phyloP scores from a whole-genome alignment of 2,113 vertebrate genomes.

The Petaurus breviceps region DNA sequence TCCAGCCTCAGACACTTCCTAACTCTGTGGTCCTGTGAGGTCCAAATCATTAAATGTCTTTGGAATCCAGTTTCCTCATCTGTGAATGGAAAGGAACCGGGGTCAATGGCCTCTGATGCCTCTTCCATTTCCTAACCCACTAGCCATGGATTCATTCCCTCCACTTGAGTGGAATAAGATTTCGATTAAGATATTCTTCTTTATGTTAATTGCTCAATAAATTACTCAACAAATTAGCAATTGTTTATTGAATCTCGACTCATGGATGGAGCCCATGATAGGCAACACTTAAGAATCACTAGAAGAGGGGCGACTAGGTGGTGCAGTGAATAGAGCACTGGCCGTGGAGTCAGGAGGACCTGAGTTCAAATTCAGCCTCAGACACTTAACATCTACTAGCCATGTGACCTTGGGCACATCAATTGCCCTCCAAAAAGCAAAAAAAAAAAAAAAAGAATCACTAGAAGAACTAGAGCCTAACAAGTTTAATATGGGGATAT shows the following conservation, averaged over 20 bases:
- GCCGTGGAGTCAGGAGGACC: too few relatives aligned
- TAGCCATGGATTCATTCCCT: not conserved
- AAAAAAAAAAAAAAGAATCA: too few relatives aligned
- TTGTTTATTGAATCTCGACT: not conserved
- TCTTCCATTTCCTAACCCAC: not conserved
- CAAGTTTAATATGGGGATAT: not conserved
- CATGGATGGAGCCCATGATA: accelerated
- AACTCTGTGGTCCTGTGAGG: not conserved
- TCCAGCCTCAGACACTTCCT: not conserved
- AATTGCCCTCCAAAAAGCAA: too few relatives aligned
- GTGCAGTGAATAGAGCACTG: too few relatives aligned
- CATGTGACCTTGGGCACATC: too few relatives aligned
- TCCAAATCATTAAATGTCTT: not conserved
- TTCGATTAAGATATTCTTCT: not conserved
- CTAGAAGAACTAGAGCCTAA: too few relatives aligned
- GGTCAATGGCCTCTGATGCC: accelerated
- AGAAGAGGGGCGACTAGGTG: too few relatives aligned
- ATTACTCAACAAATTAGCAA: not conserved
- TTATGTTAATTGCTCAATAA: not conserved
- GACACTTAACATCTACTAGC: too few relatives aligned
- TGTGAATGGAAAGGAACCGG: accelerated
- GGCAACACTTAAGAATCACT: not conserved
- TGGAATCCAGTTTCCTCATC: not conserved
- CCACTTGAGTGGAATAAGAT: not conserved
- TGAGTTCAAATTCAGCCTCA: too few relatives aligned